Percentiles rank a stretch among this genome's conserved stretches.
These are phyloP conservation scores for Caenorhabditis parvicauda DNA, from an alignment of 2,888 invertebrate species.

Conservation along the genomic window DNA sequence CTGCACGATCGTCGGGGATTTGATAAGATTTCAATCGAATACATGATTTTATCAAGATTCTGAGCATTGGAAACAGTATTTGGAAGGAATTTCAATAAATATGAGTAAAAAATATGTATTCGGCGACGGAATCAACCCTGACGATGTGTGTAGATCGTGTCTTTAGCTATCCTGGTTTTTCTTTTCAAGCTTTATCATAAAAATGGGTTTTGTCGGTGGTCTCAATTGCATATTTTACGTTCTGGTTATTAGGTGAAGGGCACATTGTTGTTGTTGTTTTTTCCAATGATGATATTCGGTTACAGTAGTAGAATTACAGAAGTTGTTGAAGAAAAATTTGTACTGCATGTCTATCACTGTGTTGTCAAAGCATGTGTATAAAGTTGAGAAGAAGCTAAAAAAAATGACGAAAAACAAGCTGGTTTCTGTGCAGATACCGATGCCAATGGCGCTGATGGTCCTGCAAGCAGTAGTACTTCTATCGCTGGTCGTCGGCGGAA, in stretches of 20 bases:
- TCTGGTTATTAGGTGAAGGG: neutral
- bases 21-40: too few relatives aligned
- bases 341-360: neutral
- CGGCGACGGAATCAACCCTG: too few relatives aligned
- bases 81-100: too few relatives aligned
- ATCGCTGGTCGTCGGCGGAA: constrained; percentile 24
- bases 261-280: neutral
- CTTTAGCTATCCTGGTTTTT: constrained; percentile 3
- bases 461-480: constrained; percentile 33
- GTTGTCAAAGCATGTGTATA: neutral
- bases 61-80: too few relatives aligned
- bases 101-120: too few relatives aligned
- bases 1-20: too few relatives aligned
- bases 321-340: too few relatives aligned
- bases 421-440: constrained; percentile 32
- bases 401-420: neutral
- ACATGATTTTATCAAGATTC: too few relatives aligned
- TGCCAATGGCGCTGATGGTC: constrained; percentile 37
- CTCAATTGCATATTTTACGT: constrained; percentile 9
- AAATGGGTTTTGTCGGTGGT: constrained; percentile 7
- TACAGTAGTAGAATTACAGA: too few relatives aligned
- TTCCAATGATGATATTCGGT: neutral
- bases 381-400: neutral
- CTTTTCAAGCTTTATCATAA: constrained; percentile 2
- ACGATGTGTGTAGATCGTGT: constrained; percentile 8